These are phyloP conservation scores for Sebastes hubbsi DNA, from an alignment of 2,797 vertebrate species.

Conservation along the genomic window DNA sequence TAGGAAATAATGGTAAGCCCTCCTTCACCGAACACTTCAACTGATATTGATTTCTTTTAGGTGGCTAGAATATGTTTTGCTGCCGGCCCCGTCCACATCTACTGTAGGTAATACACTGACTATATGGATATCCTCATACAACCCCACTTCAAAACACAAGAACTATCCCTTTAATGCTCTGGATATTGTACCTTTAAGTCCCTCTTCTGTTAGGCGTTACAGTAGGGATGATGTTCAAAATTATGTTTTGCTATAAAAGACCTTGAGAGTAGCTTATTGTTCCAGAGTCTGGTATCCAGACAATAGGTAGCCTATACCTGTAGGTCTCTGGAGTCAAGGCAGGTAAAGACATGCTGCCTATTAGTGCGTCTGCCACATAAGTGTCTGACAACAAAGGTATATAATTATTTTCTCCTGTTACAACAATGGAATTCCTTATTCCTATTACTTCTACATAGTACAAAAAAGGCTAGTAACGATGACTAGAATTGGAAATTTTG, in stretches of 20 bases:
- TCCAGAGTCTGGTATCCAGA: neutral
- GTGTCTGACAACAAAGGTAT: slow-evolving; percentile 3
- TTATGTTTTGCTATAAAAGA: neutral
- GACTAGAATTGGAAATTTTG: neutral
- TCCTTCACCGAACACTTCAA: no score
- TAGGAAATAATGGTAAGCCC: no score
- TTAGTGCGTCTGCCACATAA: neutral
- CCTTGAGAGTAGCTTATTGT: neutral
- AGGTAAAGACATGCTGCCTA: slow-evolving; percentile 39
- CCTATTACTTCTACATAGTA: neutral
- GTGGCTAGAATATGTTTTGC: no score
- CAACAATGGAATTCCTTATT: slow-evolving; percentile 40
- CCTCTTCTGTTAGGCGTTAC: neutral
- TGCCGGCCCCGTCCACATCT: no score
- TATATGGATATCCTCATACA: no score
- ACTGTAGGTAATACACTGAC: no score
- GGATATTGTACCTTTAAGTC: no score
- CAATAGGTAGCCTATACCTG: neutral
- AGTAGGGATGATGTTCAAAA: neutral
- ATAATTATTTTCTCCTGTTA: slow-evolving; percentile 19
- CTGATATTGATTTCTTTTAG: no score
- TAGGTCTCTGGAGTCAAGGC: slow-evolving; percentile 1
- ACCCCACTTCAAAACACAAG: no score
- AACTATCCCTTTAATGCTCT: no score
- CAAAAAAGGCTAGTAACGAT: neutral